Conservation (phyloP, 2,797 vertebrate genomes). For the Mallotus villosus region DNA sequence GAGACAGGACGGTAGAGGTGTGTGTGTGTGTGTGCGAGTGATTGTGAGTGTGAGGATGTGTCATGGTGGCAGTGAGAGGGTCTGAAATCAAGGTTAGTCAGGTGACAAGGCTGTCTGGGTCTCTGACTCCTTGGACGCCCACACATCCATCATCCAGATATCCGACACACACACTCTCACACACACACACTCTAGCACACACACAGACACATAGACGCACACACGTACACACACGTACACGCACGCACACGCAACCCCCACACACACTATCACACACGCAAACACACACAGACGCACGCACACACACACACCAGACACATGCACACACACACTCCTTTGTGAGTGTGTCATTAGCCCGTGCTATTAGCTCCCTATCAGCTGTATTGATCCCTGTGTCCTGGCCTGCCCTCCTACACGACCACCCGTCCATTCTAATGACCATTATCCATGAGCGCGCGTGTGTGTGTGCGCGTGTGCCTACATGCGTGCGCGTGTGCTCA, state of each 20-base stretch:
- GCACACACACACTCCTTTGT: slow-evolving; percentile 41
- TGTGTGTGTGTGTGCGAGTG: neutral
- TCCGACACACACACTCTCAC: too few relatives aligned
- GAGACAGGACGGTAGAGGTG: neutral
- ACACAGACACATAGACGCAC: slow-evolving; percentile 34
- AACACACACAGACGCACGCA: slow-evolving; percentile 36
- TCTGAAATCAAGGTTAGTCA: neutral
- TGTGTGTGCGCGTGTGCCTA: slow-evolving; percentile 15
- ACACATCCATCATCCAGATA: slow-evolving; percentile 41
- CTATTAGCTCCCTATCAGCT: slow-evolving; percentile 80
- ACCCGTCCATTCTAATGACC: slow-evolving; percentile 2
- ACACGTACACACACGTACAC: slow-evolving; percentile 15
- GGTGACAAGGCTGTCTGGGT: slow-evolving; percentile 70
- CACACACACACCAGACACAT: slow-evolving; percentile 23
- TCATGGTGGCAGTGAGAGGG: neutral
- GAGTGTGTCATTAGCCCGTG: slow-evolving; percentile 73
- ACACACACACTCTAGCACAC: slow-evolving; percentile 8
- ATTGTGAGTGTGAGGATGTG: neutral
- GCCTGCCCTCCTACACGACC: slow-evolving; percentile 51
- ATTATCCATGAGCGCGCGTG: slow-evolving; percentile 13
- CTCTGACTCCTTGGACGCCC: slow-evolving; percentile 76
- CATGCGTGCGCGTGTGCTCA: neutral
- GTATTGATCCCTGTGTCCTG: slow-evolving; percentile 75
- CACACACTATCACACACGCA: slow-evolving; percentile 22
- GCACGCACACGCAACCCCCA: slow-evolving; percentile 32